phyloP scores from a whole-genome alignment of 2,888 invertebrate species.

The Pemphredon lugubris region DNA sequence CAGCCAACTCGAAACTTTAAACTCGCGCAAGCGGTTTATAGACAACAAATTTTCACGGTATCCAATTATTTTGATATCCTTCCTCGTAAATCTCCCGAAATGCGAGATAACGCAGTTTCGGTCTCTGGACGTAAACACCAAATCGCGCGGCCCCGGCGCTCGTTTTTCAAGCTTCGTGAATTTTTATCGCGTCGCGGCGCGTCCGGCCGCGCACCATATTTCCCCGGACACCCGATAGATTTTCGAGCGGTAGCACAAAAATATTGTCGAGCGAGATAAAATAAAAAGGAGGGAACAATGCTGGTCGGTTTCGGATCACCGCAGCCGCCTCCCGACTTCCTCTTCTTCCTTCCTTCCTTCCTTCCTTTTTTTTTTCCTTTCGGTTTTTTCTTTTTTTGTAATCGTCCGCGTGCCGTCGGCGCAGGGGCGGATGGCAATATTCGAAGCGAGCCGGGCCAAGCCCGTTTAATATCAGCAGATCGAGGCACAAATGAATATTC shows the following conservation, averaged over 20 bases:
- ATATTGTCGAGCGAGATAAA: slow-evolving; percentile 57
- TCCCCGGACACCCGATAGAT: slow-evolving; percentile 58
- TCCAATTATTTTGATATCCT: slow-evolving; percentile 53
- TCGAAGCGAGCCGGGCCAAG: slow-evolving; percentile 65
- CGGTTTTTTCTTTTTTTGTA: slow-evolving; percentile 52
- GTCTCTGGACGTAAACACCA: slow-evolving; percentile 35
- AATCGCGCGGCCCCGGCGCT: slow-evolving; percentile 27
- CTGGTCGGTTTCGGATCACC: slow-evolving; percentile 55
- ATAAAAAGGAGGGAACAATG: slow-evolving; percentile 40
- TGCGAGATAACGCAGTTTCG: slow-evolving; percentile 49
- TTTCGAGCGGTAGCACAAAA: slow-evolving; percentile 47
- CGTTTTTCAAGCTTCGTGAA: slow-evolving; percentile 66
- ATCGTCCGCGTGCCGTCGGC: slow-evolving; percentile 63
- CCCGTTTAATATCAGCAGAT: slow-evolving; percentile 71
- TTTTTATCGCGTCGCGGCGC: slow-evolving; percentile 64
- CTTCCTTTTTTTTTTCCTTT: slow-evolving; percentile 17
- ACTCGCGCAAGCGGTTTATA: no score
- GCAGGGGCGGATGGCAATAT: slow-evolving; percentile 63
- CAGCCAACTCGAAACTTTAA: no score
- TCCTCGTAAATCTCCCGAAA: slow-evolving; percentile 38
- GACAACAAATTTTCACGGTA: slow-evolving; percentile 49
- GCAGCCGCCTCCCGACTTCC: slow-evolving; percentile 33
- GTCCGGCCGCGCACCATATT: slow-evolving; percentile 61
- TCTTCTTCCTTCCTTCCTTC: slow-evolving; percentile 24
- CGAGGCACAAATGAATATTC: slow-evolving; percentile 77